Evolutionary conservation across 2,888 invertebrate species (phyloP).

Genomic region (Blastobasis lacticolella): DNA sequence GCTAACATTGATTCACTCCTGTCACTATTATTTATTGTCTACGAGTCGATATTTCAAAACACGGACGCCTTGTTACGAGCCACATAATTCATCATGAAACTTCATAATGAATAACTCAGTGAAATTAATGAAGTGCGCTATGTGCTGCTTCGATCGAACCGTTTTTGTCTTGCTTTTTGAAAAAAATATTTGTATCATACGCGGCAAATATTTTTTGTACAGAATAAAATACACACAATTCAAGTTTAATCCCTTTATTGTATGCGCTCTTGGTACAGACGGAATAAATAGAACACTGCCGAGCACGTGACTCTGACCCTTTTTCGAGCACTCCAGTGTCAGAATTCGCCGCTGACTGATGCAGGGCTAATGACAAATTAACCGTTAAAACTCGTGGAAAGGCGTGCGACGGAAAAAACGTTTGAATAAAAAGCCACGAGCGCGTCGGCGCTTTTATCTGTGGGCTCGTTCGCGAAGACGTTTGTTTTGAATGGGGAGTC

Average conservation of each 20-base stretch:
- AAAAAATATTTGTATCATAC: constrained; percentile 19
- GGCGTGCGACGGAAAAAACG: constrained; percentile 40
- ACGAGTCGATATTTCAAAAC: constrained; percentile 21
- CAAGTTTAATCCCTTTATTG: not conserved
- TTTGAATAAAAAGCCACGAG: constrained; percentile 40
- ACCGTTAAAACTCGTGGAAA: constrained; percentile 54
- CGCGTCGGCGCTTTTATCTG: constrained; percentile 38
- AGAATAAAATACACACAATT: constrained; percentile 9
- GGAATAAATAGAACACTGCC: not conserved
- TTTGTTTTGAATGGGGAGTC: constrained; percentile 42
- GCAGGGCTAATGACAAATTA: constrained; percentile 64
- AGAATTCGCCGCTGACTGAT: constrained; percentile 51
- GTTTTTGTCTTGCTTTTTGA: constrained; percentile 17
- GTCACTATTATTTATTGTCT: constrained; percentile 34
- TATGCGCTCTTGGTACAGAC: not conserved
- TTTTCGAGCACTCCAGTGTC: constrained; percentile 33
- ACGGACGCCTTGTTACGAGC: constrained; percentile 3
- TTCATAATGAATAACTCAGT: constrained; percentile 15
- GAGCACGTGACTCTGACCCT: constrained; percentile 20
- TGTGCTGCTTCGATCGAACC: not conserved
- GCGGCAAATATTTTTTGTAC: too few species aligned
- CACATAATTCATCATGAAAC: constrained; percentile 12
- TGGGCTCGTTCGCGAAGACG: constrained; percentile 42
- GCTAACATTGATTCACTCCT: constrained; percentile 39
- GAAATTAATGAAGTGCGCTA: constrained; percentile 1